phyloP scores from a whole-genome alignment of 2,888 invertebrate species.

The Latrodectus hesperus region DNA sequence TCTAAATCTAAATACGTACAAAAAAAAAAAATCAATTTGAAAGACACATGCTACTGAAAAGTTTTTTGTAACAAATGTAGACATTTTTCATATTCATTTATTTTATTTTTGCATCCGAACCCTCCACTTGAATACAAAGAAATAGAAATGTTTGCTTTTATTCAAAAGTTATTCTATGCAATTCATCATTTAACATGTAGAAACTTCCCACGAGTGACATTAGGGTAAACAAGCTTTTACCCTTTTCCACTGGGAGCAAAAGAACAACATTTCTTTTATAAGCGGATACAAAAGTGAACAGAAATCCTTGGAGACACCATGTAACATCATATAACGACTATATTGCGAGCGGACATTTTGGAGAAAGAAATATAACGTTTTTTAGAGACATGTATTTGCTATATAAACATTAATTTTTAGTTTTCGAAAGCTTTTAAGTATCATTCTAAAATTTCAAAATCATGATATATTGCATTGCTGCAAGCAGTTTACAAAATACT shows the following conservation, averaged over 20 bases:
- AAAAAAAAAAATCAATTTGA: no score
- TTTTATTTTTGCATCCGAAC: no score
- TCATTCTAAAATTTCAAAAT: no score
- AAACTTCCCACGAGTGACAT: conserved; percentile 31
- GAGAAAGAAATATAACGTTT: no score
- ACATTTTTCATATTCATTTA: not conserved
- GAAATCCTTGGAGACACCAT: not conserved
- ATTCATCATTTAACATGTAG: conserved; percentile 51
- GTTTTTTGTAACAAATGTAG: no score
- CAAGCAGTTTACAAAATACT: no score
- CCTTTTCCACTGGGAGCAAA: not conserved
- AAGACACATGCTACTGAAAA: no score
- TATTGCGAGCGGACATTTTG: not conserved
- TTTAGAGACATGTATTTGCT: no score
- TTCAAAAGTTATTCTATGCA: conserved; percentile 34
- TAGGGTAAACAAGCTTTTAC: conserved; percentile 22
- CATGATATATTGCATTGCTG: no score
- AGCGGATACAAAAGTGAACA: not conserved
- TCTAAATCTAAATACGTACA: no score
- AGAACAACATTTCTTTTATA: not conserved
- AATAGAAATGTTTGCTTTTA: conserved; percentile 23
- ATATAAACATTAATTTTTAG: no score
- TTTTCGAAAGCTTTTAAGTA: no score
- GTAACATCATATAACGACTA: not conserved
- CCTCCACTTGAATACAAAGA: not conserved